A percentile compares a stretch with the other conserved stretches of the same genome.
Conservation (phyloP, 2,888 invertebrate genomes). For the Pachymerium ferrugineum region DNA sequence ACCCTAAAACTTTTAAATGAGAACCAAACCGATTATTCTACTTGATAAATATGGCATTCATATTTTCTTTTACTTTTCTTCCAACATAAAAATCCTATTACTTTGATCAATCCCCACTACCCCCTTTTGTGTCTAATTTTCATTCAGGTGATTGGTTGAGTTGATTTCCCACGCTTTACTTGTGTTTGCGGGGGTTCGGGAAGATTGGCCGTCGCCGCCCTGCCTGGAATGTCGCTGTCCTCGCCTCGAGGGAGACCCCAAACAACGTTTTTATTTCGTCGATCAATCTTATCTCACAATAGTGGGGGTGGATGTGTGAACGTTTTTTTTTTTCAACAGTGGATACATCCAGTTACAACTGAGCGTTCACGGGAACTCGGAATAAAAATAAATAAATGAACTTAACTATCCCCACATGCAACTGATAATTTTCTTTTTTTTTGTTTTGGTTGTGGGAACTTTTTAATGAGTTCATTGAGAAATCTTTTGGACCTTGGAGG, state of each 20-base stretch:
- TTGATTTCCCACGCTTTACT: constrained; percentile 13
- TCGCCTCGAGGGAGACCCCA: constrained; percentile 4
- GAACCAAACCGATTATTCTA: too few species aligned
- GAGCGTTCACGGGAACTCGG: too few species aligned
- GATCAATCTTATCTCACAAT: background rate
- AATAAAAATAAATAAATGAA: too few species aligned
- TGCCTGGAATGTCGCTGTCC: constrained; percentile 8
- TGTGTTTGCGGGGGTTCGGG: constrained; percentile 3
- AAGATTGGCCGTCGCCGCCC: constrained; percentile 2
- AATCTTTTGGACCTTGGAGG: background rate
- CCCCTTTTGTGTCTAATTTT: background rate
- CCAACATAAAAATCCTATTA: too few species aligned
- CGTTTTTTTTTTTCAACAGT: too few species aligned
- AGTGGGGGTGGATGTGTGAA: background rate
- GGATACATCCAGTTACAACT: too few species aligned
- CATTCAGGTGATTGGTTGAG: background rate
- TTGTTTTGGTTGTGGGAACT: too few species aligned
- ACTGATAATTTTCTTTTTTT: background rate
- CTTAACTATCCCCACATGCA: too few species aligned
- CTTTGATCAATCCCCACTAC: background rate
- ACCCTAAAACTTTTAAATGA: too few species aligned
- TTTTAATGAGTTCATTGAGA: background rate
- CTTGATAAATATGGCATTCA: too few species aligned
- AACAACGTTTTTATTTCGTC: constrained; percentile 2
- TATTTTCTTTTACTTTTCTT: too few species aligned